Evolutionary conservation across 2,888 invertebrate species (phyloP), one percentile per base, ranked within the genome.

Genomic region (Mongoloraphidia duomilia): DNA sequence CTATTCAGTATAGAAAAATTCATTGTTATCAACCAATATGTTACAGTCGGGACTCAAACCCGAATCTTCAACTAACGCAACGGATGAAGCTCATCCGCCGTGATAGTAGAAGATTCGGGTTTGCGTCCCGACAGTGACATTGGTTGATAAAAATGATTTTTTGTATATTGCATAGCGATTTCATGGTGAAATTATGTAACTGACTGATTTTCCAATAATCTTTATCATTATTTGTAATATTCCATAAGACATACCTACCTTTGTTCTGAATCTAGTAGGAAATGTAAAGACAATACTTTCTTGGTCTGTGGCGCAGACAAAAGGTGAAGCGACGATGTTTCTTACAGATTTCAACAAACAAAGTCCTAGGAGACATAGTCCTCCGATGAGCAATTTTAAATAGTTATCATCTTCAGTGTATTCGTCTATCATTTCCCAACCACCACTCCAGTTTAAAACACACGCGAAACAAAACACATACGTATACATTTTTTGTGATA

Each of bases 231-330:
- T 26, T 26, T 26, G 6, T 26, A 26, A 26, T 6, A 26, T 6
- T 26, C 6, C 26, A 26, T 26, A n/a, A n/a, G 13, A 34, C 44
- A 44, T n/a, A 66, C 72, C 70, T 58, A 75, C 75, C 55, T 61
- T 59, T 3, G 60, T 65, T 46, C 65, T 65, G 55, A 70, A 80
- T 57, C 77, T 69, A 1, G 79, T 80, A 9, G 75, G 69, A 59
- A 79, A 79, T 43, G 69, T 63, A 58, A 80, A 82, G 2, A 76
- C 75, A 41, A 70, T 65, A 38, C 70, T 71, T 50, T 75, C 74
- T 8, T 69, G 70, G 55, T 82, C 82, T 1, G 77, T 69, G 55
- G 70, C 65, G 11, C 80, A 63, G 58, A 76, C 68, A 57, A 75
- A 74, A 0, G 82, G 82, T 1, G 76, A 63, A 0, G 77, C 73